Percentiles rank a stretch among this genome's conserved stretches.
Conservation (phyloP, 2,113 vertebrate genomes). For the Cisticola juncidis region DNA sequence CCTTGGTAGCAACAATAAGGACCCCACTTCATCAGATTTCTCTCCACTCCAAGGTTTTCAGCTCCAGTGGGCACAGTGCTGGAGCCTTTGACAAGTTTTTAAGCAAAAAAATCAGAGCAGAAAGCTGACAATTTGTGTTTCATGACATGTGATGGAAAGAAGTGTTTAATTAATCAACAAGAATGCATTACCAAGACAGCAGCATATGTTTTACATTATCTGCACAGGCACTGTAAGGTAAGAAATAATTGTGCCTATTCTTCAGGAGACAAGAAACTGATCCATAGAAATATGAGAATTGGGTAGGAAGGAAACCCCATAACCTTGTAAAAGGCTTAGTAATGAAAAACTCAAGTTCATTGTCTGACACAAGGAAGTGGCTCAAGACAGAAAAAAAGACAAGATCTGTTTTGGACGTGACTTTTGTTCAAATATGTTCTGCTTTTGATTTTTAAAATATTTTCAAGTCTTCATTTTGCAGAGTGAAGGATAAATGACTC, state of each 20-base stretch:
- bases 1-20: neutral
- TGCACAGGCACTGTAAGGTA: conserved; percentile 12
- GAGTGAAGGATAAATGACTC: neutral
- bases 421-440: neutral
- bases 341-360: neutral
- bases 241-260: neutral
- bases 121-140: conserved; percentile 28
- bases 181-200: conserved; percentile 22
- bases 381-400: neutral
- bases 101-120: conserved; percentile 23
- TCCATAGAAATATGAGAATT: neutral
- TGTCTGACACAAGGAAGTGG: neutral
- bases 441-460: neutral
- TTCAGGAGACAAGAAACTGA: neutral
- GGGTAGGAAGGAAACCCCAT: neutral
- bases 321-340: neutral
- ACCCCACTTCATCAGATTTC: neutral
- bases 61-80: neutral
- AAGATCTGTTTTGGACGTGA: neutral
- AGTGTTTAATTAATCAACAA: conserved; percentile 46
- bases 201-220: conserved; percentile 46
- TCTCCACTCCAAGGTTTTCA: conserved; percentile 8
- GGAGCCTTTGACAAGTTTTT: neutral
- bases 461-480: neutral
- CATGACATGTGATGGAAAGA: neutral